A percentile compares a stretch with the other conserved stretches of the same genome.
These are phyloP conservation scores for Dione juno DNA, from an alignment of 2,888 invertebrate genomes.

Conservation along the genomic window DNA sequence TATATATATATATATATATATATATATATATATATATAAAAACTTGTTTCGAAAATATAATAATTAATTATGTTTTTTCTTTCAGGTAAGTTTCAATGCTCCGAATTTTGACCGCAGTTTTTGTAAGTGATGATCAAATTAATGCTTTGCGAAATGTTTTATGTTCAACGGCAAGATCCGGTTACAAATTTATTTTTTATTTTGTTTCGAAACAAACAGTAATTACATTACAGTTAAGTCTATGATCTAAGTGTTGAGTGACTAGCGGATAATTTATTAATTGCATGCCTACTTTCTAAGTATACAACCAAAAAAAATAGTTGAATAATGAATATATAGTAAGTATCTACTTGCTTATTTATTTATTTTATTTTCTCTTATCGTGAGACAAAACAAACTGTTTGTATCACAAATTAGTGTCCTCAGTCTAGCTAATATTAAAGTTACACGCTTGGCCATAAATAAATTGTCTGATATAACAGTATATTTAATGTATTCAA, in stretches of 20 bases:
- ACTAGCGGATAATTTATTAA: neutral
- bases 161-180: conserved; percentile 45
- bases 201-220: conserved; percentile 49
- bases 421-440: neutral
- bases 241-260: conserved; percentile 12
- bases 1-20: too few relatives aligned
- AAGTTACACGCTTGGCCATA: neutral
- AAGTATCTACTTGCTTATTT: too few relatives aligned
- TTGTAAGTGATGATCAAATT: conserved; percentile 50
- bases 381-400: too few relatives aligned
- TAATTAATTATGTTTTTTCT: conserved; percentile 1
- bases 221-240: conserved; percentile 50
- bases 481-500: neutral
- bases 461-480: neutral
- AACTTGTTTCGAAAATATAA: too few relatives aligned
- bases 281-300: too few relatives aligned
- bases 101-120: conserved; percentile 43
- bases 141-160: conserved; percentile 39
- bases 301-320: too few relatives aligned
- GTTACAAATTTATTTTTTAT: conserved; percentile 47
- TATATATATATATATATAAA: too few relatives aligned
- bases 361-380: too few relatives aligned
- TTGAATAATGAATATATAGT: too few relatives aligned
- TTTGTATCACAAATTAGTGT: too few relatives aligned
- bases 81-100: conserved; percentile 53